Conservation (phyloP, 2,113 vertebrate genomes). For the Nothoprocta pentlandii region DNA sequence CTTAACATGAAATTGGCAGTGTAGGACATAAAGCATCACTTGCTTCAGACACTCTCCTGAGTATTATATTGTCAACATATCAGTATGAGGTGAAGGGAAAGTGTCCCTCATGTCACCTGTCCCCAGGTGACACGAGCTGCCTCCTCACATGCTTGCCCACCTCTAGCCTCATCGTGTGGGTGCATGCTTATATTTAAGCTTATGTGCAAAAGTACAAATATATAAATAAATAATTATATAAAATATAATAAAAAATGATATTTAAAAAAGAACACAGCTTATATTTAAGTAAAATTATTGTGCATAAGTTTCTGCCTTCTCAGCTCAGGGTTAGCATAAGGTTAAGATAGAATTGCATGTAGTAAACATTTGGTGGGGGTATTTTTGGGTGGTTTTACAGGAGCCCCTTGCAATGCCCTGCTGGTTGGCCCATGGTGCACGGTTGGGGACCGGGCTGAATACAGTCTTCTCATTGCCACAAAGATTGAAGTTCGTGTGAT, state of each 20-base stretch:
- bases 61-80: rapidly evolving
- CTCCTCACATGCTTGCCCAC: neutral
- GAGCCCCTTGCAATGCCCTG: rapidly evolving
- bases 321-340: neutral
- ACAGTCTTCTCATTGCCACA: rapidly evolving
- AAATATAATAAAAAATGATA: no score
- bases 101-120: no score
- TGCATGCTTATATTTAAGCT: rapidly evolving
- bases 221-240: no score
- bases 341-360: neutral
- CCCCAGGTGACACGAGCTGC: neutral
- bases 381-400: neutral
- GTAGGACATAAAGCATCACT: neutral
- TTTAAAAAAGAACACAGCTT: no score
- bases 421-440: no score
- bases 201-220: no score
- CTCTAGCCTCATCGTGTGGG: rapidly evolving
- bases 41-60: neutral
- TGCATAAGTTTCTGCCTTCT: neutral
- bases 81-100: neutral
- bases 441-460: neutral
- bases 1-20: neutral
- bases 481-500: neutral
- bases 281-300: rapidly evolving
- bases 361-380: neutral